A percentile compares a stretch with the other conserved stretches of the same genome.
Conservation (phyloP, 2,888 invertebrate species). For the Rhogogaster chlorosoma region DNA sequence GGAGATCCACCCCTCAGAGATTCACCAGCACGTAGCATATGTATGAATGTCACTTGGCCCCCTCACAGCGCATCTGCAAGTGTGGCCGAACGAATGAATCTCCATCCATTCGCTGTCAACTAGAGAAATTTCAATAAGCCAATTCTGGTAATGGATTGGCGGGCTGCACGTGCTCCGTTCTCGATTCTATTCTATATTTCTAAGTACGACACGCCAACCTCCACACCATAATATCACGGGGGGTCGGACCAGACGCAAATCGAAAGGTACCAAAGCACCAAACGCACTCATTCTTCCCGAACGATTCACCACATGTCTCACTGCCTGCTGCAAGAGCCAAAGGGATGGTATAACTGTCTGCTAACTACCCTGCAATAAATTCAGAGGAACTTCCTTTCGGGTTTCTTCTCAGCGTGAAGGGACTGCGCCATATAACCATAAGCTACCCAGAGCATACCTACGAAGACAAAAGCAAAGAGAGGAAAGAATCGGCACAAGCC, state of each 20-base stretch:
- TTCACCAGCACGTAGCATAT: slow-evolving; percentile 57
- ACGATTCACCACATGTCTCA: slow-evolving; percentile 19
- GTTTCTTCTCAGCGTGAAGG: slow-evolving; percentile 18
- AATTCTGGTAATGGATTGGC: slow-evolving; percentile 76
- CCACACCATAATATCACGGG: not conserved
- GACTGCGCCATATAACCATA: not conserved
- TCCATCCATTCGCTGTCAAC: slow-evolving; percentile 74
- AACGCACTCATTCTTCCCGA: not conserved
- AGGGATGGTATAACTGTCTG: not conserved
- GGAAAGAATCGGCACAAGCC: not conserved
- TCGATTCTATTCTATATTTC: slow-evolving; percentile 19
- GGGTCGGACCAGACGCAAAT: not conserved
- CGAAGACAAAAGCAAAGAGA: not conserved
- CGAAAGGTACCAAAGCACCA: slow-evolving; percentile 5
- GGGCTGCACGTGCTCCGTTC: slow-evolving; percentile 54
- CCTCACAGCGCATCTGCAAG: slow-evolving; percentile 67
- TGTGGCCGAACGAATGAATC: slow-evolving; percentile 73
- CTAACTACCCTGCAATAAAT: slow-evolving; percentile 29
- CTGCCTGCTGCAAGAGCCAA: not conserved
- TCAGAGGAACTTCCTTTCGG: not conserved
- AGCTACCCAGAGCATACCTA: not conserved
- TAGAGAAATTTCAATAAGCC: slow-evolving; percentile 77
- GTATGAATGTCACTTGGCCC: slow-evolving; percentile 51
- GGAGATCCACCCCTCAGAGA: slow-evolving; percentile 59
- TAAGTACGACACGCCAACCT: not conserved